Evolutionary conservation across 2,888 invertebrate species (phyloP), one percentile per base, ranked within the genome.

Genomic region (Cheilosia urbana): DNA sequence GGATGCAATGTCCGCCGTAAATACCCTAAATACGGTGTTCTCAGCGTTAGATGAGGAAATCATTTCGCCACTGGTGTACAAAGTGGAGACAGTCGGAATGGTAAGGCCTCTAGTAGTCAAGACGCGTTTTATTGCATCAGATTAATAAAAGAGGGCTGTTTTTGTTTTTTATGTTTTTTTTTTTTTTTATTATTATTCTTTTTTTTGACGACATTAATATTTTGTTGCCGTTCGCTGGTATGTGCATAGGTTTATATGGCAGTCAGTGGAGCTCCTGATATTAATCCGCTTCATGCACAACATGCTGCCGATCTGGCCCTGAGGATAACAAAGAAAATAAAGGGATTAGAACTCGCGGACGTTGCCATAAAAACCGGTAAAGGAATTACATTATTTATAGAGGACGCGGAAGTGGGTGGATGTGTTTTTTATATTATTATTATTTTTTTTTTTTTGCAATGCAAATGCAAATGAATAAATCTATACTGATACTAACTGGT

Each of bases 51-150:
- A 98, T 91, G 93, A 96, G 30, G 94, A 97, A 58, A 95, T 97
- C 89, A 97, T 98, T 89, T 94, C 95, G 42, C 97, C 96, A 88
- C 94, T 96, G 76, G 97, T 97, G 2, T 98, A 98, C 90, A 98
- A 98, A 95, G 98, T 98, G 78, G 98, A 98, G 93, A 98, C 98
- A 0, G 97, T 98, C 0, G 98, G 98, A n/a, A 96, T 95, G 91
- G 95, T 95, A 71, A 58, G 78, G 7, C 42, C 68, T 47, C 40
- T 21, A 21, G 42, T 19, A 34, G 5, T 11, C 47, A 60, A 9
- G 49, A 40, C 37, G 30, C 30, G 49, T 51, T 76, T 76, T 76
- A 76, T 68, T 76, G 76, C 66, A 68, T 34, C 42, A 40, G 66
- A 76, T 76, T 76, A 34, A 30, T n/a, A 30, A 51, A 40, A 13